Evolutionary conservation across 2,888 invertebrate species (phyloP).

Genomic region (Xanthia togata): DNA sequence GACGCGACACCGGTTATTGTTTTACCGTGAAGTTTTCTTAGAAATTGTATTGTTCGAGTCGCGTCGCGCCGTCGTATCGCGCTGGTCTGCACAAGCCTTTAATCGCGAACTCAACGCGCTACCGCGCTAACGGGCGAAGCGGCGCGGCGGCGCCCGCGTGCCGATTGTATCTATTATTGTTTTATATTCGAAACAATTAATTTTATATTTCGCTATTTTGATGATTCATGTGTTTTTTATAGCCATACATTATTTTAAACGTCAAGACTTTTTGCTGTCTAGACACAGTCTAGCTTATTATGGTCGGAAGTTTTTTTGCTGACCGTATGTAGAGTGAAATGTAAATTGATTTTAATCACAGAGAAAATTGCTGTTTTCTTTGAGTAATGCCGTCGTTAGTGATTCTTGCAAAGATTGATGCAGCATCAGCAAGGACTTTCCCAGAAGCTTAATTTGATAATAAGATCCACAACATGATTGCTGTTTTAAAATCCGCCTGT

Average conservation of each 20-base stretch:
- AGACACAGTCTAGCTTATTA: conserved; percentile 27
- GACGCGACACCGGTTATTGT: too few relatives aligned
- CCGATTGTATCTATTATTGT: conserved; percentile 76
- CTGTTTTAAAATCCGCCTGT: background rate
- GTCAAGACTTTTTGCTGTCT: conserved; percentile 29
- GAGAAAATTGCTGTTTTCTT: conserved; percentile 11
- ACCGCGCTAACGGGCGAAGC: conserved; percentile 72
- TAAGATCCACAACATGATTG: background rate
- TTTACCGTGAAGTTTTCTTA: too few relatives aligned
- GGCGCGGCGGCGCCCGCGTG: conserved; percentile 78
- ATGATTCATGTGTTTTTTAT: conserved; percentile 65
- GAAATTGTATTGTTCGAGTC: too few relatives aligned
- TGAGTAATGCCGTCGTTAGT: conserved; percentile 10
- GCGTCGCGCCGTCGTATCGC: too few relatives aligned
- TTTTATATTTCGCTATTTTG: conserved; percentile 71
- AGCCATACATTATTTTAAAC: conserved; percentile 47
- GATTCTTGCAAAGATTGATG: background rate
- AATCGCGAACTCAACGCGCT: conserved; percentile 61
- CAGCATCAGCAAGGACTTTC: background rate
- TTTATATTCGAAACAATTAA: conserved; percentile 80
- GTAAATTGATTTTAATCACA: conserved; percentile 41
- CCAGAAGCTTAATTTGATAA: background rate
- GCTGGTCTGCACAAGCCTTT: too few relatives aligned
- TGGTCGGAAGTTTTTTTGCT: conserved; percentile 30
- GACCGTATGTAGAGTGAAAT: conserved; percentile 19